Evolutionary conservation across 2,797 vertebrate species (phyloP), one percentile per base, ranked within the genome.

Genomic region (Rachycentron canadum): DNA sequence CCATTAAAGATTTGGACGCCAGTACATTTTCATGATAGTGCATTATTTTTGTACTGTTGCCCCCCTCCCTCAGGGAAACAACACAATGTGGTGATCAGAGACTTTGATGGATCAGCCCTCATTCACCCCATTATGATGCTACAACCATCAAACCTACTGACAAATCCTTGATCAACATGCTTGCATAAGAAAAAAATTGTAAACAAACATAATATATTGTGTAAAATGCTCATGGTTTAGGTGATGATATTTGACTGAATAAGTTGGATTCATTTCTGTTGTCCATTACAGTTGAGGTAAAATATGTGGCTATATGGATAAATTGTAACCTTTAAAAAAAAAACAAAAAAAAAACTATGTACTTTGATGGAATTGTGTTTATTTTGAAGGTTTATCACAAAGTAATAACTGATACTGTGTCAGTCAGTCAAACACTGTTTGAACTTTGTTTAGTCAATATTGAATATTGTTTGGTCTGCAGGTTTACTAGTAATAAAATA

Each of bases 21-120:
- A 45, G 14, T 25, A 28, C 9, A 23, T 23, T 72, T 52, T 34
- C 12, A 16, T 23, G 58, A 49, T 1, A 9, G 25, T 43, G 43
- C 10, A 64, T 25, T 64, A 36, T 72, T 52, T 73, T 66, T 65
- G 41, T 49, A 62, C 36, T 56, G 56, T 21, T 64, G 30, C 43
- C 50, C 36, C 49, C 50, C 16, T 7, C 1, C 34, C 34, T 69
- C 32, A 38, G 52, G 34, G 9, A 17, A 56, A 26, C 58, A 73
- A 36, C 41, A 61, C 23, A 9, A 8, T 19, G 64, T 65, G 25
- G 56, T 25, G 38, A 63, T 69, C 5, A 30, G 32, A 53, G 58
- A 45, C 0, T 21, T 38, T 58, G 63, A 19, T 19, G 23, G 11
- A 57, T 32, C n/a, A n/a, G 60, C 12, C 30, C 25, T 43, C 17